Evolutionary conservation across 2,113 vertebrate species (phyloP), one percentile per base, ranked within the genome.

Genomic region (Cichladusa arquata): DNA sequence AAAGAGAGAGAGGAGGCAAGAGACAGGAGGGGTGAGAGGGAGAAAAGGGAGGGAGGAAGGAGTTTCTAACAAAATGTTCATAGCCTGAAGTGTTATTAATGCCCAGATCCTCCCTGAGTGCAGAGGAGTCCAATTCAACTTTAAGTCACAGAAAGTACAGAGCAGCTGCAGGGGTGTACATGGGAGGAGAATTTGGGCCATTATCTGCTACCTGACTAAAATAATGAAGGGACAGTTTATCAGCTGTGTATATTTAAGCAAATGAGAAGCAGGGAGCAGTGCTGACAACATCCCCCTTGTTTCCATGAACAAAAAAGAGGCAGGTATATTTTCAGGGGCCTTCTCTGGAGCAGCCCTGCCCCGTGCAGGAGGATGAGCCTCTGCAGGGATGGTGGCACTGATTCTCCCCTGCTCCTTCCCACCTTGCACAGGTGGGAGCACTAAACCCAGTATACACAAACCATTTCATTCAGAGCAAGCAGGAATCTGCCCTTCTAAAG

Each of bases 311-410:
- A 85, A 14, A 54, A 31, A 88, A 50, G 7, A 84, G 19, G 5
- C 58, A 70, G 10, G 38, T 10, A n/a, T 25, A 16, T 31, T 62
- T 81, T 42, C 44, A 57, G 56, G 9, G 34, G 25, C 25, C 13
- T 76, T 66, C 17, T 61, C 31, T 72, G 66, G 47, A 64, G 19
- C 42, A 78, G 45, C 25, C 45, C 60, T 78, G 58, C 36, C 34
- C 29, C 0, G 0, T 11, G 64, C 47, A 81, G 50, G 36, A 67
- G 8, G 31, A 66, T 4, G 5, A 85, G 54, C 60, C 3, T 2
- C 25, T 47, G 50, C 31, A 69, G 44, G 12, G 29, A 57, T 1
- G 4, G 50, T 47, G 66, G 47, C 61, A 66, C n/a, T 22, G 36
- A 45, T 65, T 57, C 26, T 56, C 42, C 31, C 33, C 58, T 91